These are phyloP conservation scores for Hippasteria phrygiana DNA, from an alignment of 53 echinoderm and acorn worm species.

Conservation along the genomic window DNA sequence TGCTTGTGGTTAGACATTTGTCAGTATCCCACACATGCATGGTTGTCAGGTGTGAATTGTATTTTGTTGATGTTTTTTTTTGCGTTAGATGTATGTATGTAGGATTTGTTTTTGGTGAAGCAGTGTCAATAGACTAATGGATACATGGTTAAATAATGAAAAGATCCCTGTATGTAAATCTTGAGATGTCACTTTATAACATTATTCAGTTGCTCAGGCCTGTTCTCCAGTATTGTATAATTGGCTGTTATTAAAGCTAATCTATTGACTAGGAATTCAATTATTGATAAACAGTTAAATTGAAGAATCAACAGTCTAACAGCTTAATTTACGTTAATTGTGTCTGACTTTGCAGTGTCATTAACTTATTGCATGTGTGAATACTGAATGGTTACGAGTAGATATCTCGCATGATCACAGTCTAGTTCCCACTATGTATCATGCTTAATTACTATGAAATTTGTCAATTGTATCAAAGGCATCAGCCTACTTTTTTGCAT, in stretches of 20 bases:
- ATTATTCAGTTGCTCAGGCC: too few relatives aligned
- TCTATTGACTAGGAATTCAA: too few relatives aligned
- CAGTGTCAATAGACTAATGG: neutral
- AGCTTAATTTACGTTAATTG: too few relatives aligned
- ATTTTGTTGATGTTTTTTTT: neutral
- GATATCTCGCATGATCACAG: neutral
- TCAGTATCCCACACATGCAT: neutral
- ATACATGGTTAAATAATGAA: too few relatives aligned
- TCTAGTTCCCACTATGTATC: neutral
- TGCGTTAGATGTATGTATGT: neutral
- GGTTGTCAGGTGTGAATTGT: neutral
- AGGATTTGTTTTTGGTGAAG: neutral
- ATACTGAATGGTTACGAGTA: neutral
- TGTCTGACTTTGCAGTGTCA: too few relatives aligned
- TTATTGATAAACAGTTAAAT: too few relatives aligned
- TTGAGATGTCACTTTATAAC: too few relatives aligned
- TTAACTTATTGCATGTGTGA: neutral
- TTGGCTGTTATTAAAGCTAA: too few relatives aligned
- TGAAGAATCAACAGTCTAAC: too few relatives aligned
- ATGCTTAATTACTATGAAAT: neutral
- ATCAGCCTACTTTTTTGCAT: neutral
- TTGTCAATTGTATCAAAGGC: neutral
- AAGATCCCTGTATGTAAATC: too few relatives aligned
- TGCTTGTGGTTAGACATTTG: neutral
- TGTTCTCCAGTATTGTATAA: too few relatives aligned